Percentiles rank a stretch among this genome's conserved stretches.
These are phyloP conservation scores for Sciaenops ocellatus DNA, from an alignment of 2,797 vertebrate genomes.

Conservation along the genomic window DNA sequence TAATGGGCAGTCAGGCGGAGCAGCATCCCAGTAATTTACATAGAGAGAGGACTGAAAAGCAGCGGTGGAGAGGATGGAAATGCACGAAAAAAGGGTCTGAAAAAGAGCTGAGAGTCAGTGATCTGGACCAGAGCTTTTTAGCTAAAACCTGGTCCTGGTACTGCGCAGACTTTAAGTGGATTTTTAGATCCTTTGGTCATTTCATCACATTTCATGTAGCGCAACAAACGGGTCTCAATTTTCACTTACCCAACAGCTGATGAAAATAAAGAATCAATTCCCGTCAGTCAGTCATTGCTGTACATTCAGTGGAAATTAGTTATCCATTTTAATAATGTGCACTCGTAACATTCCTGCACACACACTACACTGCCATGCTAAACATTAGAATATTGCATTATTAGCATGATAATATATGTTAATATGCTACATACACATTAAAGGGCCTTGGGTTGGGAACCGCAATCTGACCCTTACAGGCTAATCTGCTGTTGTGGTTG, in stretches of 20 bases:
- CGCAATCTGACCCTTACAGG: too few relatives aligned
- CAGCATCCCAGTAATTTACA: background rate
- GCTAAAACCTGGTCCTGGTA: background rate
- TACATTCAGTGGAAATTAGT: background rate
- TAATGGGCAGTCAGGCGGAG: background rate
- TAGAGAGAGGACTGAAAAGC: background rate
- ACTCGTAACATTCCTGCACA: too few relatives aligned
- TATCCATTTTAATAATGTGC: background rate
- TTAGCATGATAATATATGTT: too few relatives aligned
- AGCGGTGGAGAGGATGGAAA: background rate
- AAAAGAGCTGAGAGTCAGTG: background rate
- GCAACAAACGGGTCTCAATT: background rate
- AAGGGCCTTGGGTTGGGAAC: too few relatives aligned
- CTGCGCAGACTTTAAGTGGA: background rate
- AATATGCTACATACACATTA: too few relatives aligned
- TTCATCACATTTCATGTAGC: background rate
- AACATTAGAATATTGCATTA: background rate
- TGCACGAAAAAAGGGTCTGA: background rate
- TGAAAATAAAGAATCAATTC: background rate
- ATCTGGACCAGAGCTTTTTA: background rate
- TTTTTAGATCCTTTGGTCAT: background rate
- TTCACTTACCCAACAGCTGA: background rate
- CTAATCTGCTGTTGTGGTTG: too few relatives aligned
- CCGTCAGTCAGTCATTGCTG: background rate
- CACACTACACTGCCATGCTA: background rate